phyloP scores from a whole-genome alignment of 2,797 vertebrate genomes.

The Triplophysa yarkandensis region DNA sequence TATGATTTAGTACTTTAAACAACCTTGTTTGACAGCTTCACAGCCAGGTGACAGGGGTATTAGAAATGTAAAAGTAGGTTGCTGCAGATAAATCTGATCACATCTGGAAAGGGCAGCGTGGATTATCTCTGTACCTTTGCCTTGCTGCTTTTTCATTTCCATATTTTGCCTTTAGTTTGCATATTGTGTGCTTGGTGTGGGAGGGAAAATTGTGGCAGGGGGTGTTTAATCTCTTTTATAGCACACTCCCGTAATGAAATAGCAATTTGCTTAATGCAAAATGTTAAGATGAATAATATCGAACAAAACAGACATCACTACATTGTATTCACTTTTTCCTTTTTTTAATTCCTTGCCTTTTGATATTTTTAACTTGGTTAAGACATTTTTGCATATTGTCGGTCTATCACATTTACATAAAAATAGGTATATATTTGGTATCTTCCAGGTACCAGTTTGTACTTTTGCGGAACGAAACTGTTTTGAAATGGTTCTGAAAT shows the following conservation, averaged over 20 bases:
- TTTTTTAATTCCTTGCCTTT: not conserved
- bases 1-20: too few relatives aligned
- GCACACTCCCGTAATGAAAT: slow-evolving; percentile 35
- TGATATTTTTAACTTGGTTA: not conserved
- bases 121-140: slow-evolving; percentile 40
- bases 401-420: too few relatives aligned
- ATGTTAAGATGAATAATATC: slow-evolving; percentile 39
- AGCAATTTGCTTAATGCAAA: slow-evolving; percentile 40
- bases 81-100: slow-evolving; percentile 44
- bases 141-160: slow-evolving; percentile 37
- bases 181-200: slow-evolving; percentile 27
- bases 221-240: slow-evolving; percentile 39
- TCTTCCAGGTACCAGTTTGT: too few relatives aligned
- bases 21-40: too few relatives aligned
- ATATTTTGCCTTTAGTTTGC: slow-evolving; percentile 43
- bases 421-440: not conserved
- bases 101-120: slow-evolving; percentile 35
- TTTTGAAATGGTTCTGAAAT: too few relatives aligned
- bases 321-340: not conserved
- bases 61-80: slow-evolving; percentile 24
- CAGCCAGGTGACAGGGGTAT: slow-evolving; percentile 10
- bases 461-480: too few relatives aligned
- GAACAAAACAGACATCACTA: slow-evolving; percentile 20
- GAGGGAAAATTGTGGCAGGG: slow-evolving; percentile 41
- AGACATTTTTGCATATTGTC: not conserved